Evolutionary conservation across 2,113 vertebrate genomes (phyloP), one percentile per base, ranked within the genome.

Genomic region (Rana temporaria): DNA sequence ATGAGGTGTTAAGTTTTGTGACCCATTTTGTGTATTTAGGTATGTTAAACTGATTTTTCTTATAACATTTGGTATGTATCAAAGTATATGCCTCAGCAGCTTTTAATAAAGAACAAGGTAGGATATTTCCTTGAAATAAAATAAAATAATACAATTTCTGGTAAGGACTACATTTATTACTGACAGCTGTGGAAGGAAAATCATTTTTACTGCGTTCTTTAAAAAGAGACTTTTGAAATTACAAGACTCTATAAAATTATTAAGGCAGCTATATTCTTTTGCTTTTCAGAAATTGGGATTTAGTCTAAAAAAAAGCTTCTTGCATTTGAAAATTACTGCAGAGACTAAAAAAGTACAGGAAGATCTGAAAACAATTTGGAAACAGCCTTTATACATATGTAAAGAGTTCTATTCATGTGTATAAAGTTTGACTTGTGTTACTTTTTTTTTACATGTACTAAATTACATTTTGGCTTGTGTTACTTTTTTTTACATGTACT

Each of bases 41-140:
- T 62, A 42, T 75, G 8, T 20, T 63, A 22, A 52, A 24, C 63
- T 22, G 9, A 24, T 64, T 48, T 64, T 77, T 77, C 8, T 63
- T 64, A 32, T 9, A 15, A 26, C 26, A 72, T 42, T 56, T 30
- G 48, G 6, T 75, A 60, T 60, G 16, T 11, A 16, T 53, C 20
- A 77, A 76, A 55, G 19, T 64, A 55, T 1, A 55, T 7, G 52
- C 42, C 26, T 78, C 75, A 65, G 60, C 75, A 66, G 4, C 19
- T 78, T 64, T 64, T 64, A 63, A 63, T 63, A 22, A 63, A 53
- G 53, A 52, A 4, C 19, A 55, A n/a, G 52, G 5, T 26, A 55
- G 30, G 48, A 66, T 30, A 55, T 78, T 55, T 78, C 75, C 75
- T 22, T 53, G 38, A 65, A 78, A 78, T 53, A 26, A 76, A 63